Conservation (phyloP, 2,888 invertebrate species). For the Hydrotaea diabolus region DNA sequence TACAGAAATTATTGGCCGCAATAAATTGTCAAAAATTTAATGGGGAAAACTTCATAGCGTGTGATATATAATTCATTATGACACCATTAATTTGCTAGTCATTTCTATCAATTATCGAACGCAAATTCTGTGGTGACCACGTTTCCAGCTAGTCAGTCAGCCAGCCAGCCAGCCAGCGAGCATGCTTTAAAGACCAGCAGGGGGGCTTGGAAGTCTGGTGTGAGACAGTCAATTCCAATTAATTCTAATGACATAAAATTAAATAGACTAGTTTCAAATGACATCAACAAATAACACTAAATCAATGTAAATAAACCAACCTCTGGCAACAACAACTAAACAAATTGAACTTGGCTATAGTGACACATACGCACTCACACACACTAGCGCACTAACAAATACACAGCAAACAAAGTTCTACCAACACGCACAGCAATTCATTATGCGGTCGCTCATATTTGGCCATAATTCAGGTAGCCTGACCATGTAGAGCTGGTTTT, state of each 20-base stretch:
- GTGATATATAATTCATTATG: neutral
- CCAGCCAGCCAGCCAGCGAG: no score
- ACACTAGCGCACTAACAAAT: neutral
- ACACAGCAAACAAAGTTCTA: neutral
- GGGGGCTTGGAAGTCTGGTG: neutral
- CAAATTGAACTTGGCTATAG: neutral
- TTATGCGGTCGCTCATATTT: neutral
- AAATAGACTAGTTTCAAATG: constrained; percentile 53
- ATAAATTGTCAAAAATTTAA: no score
- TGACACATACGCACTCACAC: neutral
- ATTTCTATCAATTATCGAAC: neutral
- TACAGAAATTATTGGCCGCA: no score
- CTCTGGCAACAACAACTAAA: neutral
- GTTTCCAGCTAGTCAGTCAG: neutral
- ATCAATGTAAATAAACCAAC: constrained; percentile 48
- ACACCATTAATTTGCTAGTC: neutral
- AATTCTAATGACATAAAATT: constrained; percentile 44
- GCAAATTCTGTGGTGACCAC: neutral
- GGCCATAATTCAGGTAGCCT: neutral
- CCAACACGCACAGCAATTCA: neutral
- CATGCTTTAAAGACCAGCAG: no score
- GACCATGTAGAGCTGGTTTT: neutral
- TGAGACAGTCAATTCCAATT: constrained; percentile 38
- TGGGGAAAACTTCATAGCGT: no score
- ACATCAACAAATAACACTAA: constrained; percentile 55